Base-by-base conservation (phyloP, 2,888 invertebrate species). In the Scotopteryx bipunctaria region DNA sequence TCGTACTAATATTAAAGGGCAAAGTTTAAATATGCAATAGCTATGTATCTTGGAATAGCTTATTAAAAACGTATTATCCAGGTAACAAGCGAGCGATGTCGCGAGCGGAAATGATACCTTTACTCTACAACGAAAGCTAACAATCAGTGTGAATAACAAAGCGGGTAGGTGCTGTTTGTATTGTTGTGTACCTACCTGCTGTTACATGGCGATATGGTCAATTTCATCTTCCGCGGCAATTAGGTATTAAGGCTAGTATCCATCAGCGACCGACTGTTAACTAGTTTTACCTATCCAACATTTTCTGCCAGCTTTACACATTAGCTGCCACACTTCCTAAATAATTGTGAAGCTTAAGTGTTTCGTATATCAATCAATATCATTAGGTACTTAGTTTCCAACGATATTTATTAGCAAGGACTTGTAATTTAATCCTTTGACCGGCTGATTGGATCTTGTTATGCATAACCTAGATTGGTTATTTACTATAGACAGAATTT, bases 221-320 rank as follows among this genome's bases (percentile, higher is more conserved):
- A 58, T 61, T 61, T 55, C 49, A 55, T 47, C 50, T 51, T 57
- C 55, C 46, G 45, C 36, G 40, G 23, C 29, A 52, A 51, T 51
- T 41, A 47, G 14, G 17, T 13, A 21, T 11, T 4, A 9, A 11
- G 29, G 40, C 14, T 16, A 27, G 27, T 27, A 6, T 19, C 19
- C 19, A 17, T 8, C 9, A 15, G 14, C 31, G 14, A n/a, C n/a
- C n/a, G n/a, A n/a, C n/a, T 14, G 8, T 31, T 31, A 27, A 9
- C 27, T 11, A 9, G 27, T 27, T 31, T 31, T 14, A 31, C 31
- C 31, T 13, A 31, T 14, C 15, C 5, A 8, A 31, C 5, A 14
- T 15, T 31, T n/a, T n/a, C n/a, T n/a, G n/a, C n/a, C n/a, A n/a
- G n/a, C n/a, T n/a, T n/a, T n/a, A n/a, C n/a, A n/a, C n/a, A n/a